Evolutionary conservation across 2,797 vertebrate genomes (phyloP), one percentile per base, ranked within the genome.

Genomic region (Enoplosus armatus): DNA sequence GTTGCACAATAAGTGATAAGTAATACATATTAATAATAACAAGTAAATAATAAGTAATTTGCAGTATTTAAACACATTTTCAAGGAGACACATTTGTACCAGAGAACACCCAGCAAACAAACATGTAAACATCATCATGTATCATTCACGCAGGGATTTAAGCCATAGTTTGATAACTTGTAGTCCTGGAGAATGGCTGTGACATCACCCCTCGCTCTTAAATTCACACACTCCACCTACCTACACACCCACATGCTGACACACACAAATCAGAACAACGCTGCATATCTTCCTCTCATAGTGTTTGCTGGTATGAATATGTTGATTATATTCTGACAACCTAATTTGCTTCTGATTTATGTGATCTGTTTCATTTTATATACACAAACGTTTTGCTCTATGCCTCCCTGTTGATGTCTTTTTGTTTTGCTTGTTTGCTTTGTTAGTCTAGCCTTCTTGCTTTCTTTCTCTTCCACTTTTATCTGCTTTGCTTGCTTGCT

Each of bases 301-400:
- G 61, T 51, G 11, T 70, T 60, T 58, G 29, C 56, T 71, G 43
- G 29, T 53, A 37, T 75, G 53, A 73, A 80, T 69, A 66, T 60
- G 33, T 45, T 72, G 71, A 67, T 75, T 59, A 78, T 43, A 27
- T 81, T 80, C 47, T 68, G 67, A 80, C 53, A 79, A 37, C 27
- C 51, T 65, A 9, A 71, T 70, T 82, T 71, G 18, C 45, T 29
- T 60, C 33, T 79, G 65, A 78, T 74, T 78, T 37, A 83, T 75
- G 20, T 56, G 59, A 63, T 79, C 27, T 15, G 48, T 70, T 76
- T 48, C 0, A 54, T 62, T 72, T 56, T 62, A n/a, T 37, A n/a
- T 14, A 24, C 15, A 56, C 41, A 54, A 5, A 31, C 22, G 1
- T 77, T 63, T 51, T 62, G 14, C 7, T 58, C 2, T 14, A 2